Evolutionary conservation across 1,140 invertebrate species (phyloP), one percentile per base, ranked within the genome.

Genomic region (Pissodes strobi): DNA sequence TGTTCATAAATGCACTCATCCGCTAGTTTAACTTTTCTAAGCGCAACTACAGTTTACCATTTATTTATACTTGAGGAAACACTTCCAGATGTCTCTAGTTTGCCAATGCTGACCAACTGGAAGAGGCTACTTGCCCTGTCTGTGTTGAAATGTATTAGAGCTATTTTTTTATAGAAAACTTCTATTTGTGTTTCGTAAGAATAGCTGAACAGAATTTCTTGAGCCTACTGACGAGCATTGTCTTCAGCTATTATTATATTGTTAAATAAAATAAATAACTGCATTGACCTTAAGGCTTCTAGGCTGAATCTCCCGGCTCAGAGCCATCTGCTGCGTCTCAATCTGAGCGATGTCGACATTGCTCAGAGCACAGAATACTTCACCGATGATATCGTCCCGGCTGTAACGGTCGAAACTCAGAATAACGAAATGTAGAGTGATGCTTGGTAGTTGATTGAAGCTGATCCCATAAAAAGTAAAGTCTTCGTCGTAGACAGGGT

Each of bases 371-470:
- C 91, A 92, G 66, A 97, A 90, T n/a, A 97, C 92, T 81, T 98
- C 96, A 13, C 97, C 96, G 58, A 99, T 96, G 57, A 98, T 93
- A 74, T 98, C 95, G 76, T 99, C 96, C 15, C 95, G 86, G 22
- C 94, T 97, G 79, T 98, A 98, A 76, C 95, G 82, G 81, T 99
- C 97, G 79, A 98, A 99, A 79, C 94, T 97, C 65, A 98, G 85
- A 2, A 95, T 90, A 22, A 96, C 92, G 76, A 98, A 96, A 80
- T 98, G 94, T 15, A 98, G 82, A 12, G 92, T 94, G 72, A 92
- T 92, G 73, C 86, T 89, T 78, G 92, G 81, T 8, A 97, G 80
- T 76, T 95, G 93, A 70, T 89, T 88, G 49, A 88, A 86, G 27
- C 87, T 89, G 64, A 97, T 88, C 23, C 94, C 94, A 74, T 95